Percentiles rank a stretch among this genome's conserved stretches.
phyloP scores from a whole-genome alignment of 2,113 vertebrate species.

The Formicarius rufipectus region DNA sequence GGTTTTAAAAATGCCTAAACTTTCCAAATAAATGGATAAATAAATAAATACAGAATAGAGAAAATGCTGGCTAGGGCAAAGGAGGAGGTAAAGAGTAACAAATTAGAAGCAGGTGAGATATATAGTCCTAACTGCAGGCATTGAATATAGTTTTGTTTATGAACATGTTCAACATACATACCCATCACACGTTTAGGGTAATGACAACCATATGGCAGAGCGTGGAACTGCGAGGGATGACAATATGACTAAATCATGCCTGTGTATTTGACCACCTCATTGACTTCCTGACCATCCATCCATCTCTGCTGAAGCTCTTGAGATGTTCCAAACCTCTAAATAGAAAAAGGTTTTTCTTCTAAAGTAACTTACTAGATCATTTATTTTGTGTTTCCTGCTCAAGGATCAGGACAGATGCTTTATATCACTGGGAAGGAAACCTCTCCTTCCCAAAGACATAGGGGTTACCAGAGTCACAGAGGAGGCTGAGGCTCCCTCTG shows the following conservation, averaged over 20 bases:
- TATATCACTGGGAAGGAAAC: neutral
- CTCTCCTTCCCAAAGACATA: neutral
- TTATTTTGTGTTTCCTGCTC: neutral
- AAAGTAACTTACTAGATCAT: neutral
- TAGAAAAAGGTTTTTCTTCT: neutral
- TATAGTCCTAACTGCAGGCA: neutral
- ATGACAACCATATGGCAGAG: neutral
- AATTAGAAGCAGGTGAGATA: neutral
- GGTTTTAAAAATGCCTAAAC: neutral
- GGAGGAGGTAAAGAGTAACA: neutral
- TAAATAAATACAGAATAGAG: neutral
- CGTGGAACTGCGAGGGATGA: neutral
- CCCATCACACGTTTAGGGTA: neutral
- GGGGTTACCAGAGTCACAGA: neutral
- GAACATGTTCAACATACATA: neutral
- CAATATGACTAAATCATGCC: neutral
- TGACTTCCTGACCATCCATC: slow-evolving; percentile 18
- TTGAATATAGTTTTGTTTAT: neutral
- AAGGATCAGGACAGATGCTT: neutral
- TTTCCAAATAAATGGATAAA: neutral
- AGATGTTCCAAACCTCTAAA: slow-evolving; percentile 5
- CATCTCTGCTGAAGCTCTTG: neutral
- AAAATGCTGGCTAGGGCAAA: neutral
- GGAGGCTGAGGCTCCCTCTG: neutral
- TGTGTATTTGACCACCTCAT: neutral